phyloP scores from a whole-genome alignment of 1,140 invertebrate genomes.

The Lepidurus apus region DNA sequence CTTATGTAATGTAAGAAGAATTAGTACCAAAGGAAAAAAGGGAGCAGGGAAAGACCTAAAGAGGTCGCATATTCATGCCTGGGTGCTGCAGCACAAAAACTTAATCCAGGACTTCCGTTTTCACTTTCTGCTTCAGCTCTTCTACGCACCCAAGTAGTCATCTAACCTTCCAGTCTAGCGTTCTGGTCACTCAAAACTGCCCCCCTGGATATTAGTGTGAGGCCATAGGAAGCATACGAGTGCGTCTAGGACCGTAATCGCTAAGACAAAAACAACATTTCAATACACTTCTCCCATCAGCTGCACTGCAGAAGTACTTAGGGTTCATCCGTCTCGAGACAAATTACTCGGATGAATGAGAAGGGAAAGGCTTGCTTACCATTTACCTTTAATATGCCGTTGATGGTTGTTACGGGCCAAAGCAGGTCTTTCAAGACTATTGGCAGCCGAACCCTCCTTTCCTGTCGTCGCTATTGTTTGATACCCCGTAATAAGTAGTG shows the following conservation, averaged over 20 bases:
- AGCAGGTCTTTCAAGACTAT: too few relatives aligned
- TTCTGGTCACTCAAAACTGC: neutral
- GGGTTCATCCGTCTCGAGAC: neutral
- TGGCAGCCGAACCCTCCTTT: neutral
- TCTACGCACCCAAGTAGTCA: neutral
- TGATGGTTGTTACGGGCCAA: too few relatives aligned
- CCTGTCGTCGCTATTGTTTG: neutral
- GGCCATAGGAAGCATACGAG: neutral
- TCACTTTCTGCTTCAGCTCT: neutral
- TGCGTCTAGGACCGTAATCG: neutral
- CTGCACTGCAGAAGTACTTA: neutral
- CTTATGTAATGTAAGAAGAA: conserved; percentile 15
- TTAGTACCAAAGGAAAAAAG: neutral
- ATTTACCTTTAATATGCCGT: neutral
- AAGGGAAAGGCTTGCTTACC: neutral
- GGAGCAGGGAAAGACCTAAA: neutral
- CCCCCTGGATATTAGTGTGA: neutral
- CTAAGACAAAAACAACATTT: neutral
- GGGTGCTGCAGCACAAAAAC: conserved; percentile 10
- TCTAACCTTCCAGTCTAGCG: neutral
- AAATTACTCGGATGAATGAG: neutral
- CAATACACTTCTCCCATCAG: neutral
- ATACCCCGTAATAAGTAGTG: neutral
- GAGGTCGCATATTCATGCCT: neutral
- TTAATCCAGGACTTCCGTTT: conserved; percentile 11